phyloP scores from a whole-genome alignment of 2,113 vertebrate species.

The Gracilinanus agilis region DNA sequence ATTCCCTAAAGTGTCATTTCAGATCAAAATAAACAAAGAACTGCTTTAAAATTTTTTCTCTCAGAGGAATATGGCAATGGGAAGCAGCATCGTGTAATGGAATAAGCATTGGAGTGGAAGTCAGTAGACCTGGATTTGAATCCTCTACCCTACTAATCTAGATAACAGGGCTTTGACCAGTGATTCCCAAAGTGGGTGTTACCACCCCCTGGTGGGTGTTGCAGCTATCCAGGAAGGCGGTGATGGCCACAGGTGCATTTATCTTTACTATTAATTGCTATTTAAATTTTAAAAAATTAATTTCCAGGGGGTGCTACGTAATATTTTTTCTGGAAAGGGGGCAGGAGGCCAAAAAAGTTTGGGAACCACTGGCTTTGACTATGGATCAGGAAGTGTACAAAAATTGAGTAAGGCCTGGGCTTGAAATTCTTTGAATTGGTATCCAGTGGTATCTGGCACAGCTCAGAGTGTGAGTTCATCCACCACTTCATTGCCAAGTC shows the following conservation, averaged over 20 bases:
- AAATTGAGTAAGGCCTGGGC: neutral
- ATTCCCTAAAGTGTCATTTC: neutral
- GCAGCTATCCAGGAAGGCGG: too few species aligned
- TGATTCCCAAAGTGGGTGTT: too few species aligned
- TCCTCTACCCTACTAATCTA: neutral
- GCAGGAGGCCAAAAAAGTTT: too few species aligned
- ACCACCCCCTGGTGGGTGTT: too few species aligned
- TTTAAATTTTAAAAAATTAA: too few species aligned
- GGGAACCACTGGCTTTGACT: too few species aligned
- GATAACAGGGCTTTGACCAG: neutral
- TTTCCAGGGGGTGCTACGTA: too few species aligned
- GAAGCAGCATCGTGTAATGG: neutral
- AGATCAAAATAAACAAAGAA: neutral
- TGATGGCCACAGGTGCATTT: too few species aligned
- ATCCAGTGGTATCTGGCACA: slow-evolving; percentile 94
- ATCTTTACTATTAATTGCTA: too few species aligned
- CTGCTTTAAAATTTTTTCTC: neutral
- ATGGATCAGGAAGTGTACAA: neutral
- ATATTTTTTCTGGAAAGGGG: too few species aligned
- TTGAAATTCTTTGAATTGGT: neutral
- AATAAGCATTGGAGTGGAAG: neutral
- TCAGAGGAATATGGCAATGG: neutral
- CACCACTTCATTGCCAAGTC: slow-evolving; percentile 91
- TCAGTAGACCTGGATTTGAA: neutral
- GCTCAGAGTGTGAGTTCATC: slow-evolving; percentile 94